Evolutionary conservation across 2,797 vertebrate species (phyloP), one percentile per base, ranked within the genome.

Genomic region (Manis crassicaudata): DNA sequence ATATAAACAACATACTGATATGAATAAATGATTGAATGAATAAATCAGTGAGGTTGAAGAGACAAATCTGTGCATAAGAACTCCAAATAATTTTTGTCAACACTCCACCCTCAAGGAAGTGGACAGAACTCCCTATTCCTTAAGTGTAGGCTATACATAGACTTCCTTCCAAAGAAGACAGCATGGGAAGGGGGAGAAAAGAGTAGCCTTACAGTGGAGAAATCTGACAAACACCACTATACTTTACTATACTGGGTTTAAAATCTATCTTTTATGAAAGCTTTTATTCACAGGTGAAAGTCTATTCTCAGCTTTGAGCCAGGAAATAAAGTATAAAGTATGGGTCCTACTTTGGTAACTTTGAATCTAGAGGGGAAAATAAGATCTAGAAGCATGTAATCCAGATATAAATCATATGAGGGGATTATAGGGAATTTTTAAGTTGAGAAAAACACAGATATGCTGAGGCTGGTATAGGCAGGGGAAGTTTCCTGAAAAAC

Each of bases 231-330:
- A 85, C 10, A 63, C 6, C 63, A 14, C 46, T 40, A 9, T 46
- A 46, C 43, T 46, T 73, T 75, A 56, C 13, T 65, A 27, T 82
- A 43, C 88, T 79, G 23, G 2, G 20, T 65, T 95, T 90, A 83
- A 43, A 95, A 90, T 94, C 32, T 70, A 7, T 62, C 35, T 86
- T 73, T 67, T 50, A 50, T 87, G n/a, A 83, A 89, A 40, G 27
- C 35, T 89, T 93, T 89, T 90, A 89, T 87, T 94, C 70, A 68
- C 20, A 52, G 12, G 14, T 92, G 17, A 90, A 94, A 95, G 35
- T 5, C 5, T 56, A 8, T 83, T 89, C 68, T 75, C 37, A 27
- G 63, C 58, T 95, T 94, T 87, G 25, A 80, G 63, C 27, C 73
- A 90, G 83, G 50, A 8, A 79, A 87, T 92, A 56, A 92, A 77